Conservation (phyloP, 2,888 invertebrate genomes). For the Lampropteryx suffumata region DNA sequence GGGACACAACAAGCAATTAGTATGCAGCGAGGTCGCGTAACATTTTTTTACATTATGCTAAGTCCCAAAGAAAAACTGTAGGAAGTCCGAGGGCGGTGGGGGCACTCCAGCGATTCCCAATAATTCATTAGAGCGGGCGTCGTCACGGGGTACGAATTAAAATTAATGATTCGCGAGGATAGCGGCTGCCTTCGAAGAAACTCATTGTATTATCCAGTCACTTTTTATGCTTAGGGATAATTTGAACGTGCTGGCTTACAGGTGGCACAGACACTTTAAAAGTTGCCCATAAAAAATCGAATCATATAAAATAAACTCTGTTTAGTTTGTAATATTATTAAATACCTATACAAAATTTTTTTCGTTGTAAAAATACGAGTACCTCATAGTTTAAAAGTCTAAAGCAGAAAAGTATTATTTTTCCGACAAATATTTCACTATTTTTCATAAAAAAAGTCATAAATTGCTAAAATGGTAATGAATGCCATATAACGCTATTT, state of each 20-base stretch:
- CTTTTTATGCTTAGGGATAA: slow-evolving; percentile 74
- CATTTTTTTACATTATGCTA: slow-evolving; percentile 82
- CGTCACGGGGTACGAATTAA: slow-evolving; percentile 80
- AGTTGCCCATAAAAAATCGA: slow-evolving; percentile 55
- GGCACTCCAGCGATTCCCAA: slow-evolving; percentile 75
- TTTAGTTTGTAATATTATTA: too few relatives aligned
- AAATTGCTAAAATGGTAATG: too few relatives aligned
- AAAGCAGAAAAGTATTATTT: too few relatives aligned
- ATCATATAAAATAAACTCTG: slow-evolving; percentile 40
- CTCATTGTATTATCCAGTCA: slow-evolving; percentile 71
- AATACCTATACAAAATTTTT: too few relatives aligned
- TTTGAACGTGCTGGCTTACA: slow-evolving; percentile 66
- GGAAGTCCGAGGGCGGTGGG: slow-evolving; percentile 61
- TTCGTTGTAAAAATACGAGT: too few relatives aligned
- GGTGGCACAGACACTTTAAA: slow-evolving; percentile 66
- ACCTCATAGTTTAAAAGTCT: too few relatives aligned
- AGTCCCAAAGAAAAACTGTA: slow-evolving; percentile 75
- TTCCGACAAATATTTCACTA: too few relatives aligned
- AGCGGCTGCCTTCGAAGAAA: slow-evolving; percentile 65
- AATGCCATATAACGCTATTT: too few relatives aligned
- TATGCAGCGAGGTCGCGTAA: slow-evolving; percentile 74
- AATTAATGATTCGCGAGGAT: slow-evolving; percentile 81
- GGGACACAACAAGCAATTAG: slow-evolving; percentile 80
- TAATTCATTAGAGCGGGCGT: slow-evolving; percentile 79
- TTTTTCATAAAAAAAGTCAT: too few relatives aligned